phyloP scores from a whole-genome alignment of 2,888 invertebrate genomes.

The Sesamia inferens region DNA sequence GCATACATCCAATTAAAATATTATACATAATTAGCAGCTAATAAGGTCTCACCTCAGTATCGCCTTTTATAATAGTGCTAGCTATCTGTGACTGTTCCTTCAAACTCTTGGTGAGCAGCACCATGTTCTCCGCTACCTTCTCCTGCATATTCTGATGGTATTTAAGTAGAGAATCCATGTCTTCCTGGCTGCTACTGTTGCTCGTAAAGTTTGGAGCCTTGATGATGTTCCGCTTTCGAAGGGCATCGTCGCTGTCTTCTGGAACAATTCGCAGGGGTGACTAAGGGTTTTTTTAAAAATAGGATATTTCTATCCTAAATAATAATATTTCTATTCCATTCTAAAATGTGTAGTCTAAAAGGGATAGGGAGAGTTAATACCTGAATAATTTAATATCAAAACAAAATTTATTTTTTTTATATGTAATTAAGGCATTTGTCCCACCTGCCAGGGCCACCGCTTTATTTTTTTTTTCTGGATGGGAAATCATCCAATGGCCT shows the following conservation, averaged over 20 bases:
- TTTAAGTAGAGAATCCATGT: conserved; percentile 95
- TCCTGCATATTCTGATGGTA: conserved; percentile 97
- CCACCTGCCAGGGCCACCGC: too few species aligned
- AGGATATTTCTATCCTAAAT: too few species aligned
- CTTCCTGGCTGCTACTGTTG: conserved; percentile 89
- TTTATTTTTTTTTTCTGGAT: too few species aligned
- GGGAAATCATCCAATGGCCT: too few species aligned
- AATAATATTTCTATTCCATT: too few species aligned
- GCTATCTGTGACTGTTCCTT: conserved; percentile 97
- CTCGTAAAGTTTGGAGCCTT: conserved; percentile 87
- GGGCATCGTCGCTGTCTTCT: conserved; percentile 79
- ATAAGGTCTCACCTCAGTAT: conserved; percentile 92
- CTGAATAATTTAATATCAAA: neutral
- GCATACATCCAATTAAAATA: too few species aligned
- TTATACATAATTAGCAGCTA: too few species aligned
- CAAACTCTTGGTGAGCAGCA: conserved; percentile 95
- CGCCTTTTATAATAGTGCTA: conserved; percentile 96
- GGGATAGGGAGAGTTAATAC: neutral
- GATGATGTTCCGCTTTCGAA: conserved; percentile 89
- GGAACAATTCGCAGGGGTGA: conserved; percentile 7
- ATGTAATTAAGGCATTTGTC: too few species aligned
- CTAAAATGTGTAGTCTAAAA: neutral
- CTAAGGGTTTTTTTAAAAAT: neutral
- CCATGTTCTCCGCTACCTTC: conserved; percentile 98
- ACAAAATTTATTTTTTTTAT: too few species aligned